Evolutionary conservation across 2,797 vertebrate species (phyloP).

Genomic region (Somateria mollissima): DNA sequence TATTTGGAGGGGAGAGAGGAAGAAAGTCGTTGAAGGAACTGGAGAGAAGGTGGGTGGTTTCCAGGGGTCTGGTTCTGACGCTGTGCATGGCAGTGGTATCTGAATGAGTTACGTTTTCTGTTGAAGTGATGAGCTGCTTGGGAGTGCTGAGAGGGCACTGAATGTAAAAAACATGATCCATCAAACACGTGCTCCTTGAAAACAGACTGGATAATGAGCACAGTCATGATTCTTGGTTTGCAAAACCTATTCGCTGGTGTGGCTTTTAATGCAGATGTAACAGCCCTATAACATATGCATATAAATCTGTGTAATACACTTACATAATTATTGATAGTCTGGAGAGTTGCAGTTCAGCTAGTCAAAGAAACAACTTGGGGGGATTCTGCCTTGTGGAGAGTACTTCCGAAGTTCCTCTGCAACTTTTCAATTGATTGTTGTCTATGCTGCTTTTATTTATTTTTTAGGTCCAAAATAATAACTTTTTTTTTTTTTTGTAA

Average conservation of each 20-base stretch:
- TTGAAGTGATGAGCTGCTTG: background rate
- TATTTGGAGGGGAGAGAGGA: background rate
- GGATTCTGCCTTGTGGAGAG: background rate
- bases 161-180: background rate
- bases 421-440: background rate
- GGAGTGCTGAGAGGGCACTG: background rate
- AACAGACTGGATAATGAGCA: background rate
- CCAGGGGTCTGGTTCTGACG: background rate
- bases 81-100: background rate
- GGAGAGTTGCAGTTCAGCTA: background rate
- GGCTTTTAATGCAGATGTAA: background rate
- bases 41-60: background rate
- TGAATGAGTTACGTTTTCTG: background rate
- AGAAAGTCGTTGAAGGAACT: background rate
- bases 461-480: background rate
- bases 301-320: background rate
- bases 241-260: background rate
- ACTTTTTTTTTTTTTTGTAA: background rate
- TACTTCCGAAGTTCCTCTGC: background rate
- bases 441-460: background rate
- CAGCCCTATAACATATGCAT: fast-evolving
- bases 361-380: background rate
- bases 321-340: background rate
- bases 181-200: background rate
- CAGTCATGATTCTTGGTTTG: background rate